A percentile compares a stretch with the other conserved stretches of the same genome.
phyloP scores from a whole-genome alignment of 2,797 vertebrate genomes.

The Huso huso region DNA sequence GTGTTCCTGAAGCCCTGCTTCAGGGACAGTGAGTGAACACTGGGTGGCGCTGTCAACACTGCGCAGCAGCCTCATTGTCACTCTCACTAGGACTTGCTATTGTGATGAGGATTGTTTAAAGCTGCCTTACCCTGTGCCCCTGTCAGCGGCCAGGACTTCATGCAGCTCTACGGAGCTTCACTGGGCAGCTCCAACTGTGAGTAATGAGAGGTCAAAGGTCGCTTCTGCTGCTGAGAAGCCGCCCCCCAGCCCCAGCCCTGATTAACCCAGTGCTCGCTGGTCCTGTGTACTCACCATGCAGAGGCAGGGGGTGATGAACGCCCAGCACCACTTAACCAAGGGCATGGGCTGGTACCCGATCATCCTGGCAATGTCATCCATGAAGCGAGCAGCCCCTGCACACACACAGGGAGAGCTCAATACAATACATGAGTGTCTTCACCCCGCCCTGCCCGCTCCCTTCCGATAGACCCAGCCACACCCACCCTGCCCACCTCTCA shows the following conservation, averaged over 20 bases:
- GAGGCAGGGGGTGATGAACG: conserved; percentile 65
- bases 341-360: conserved; percentile 71
- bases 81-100: conserved; percentile 9
- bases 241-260: too few species aligned
- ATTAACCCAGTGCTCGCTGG: not conserved
- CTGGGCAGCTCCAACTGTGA: too few species aligned
- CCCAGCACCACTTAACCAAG: conserved; percentile 81
- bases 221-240: too few species aligned
- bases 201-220: too few species aligned
- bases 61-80: not conserved
- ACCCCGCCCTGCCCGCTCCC: not conserved
- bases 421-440: not conserved
- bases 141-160: too few species aligned
- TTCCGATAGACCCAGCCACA: too few species aligned
- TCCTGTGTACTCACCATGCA: conserved; percentile 57
- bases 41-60: not conserved
- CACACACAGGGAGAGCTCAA: not conserved
- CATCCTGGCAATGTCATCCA: conserved; percentile 72
- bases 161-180: too few species aligned
- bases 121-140: not conserved
- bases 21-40: too few species aligned
- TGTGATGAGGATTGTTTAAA: not conserved
- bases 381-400: conserved; percentile 68
- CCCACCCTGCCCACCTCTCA: too few species aligned
- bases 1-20: too few species aligned